Base-by-base conservation (phyloP, 2,888 invertebrate species). In the Linnaemya vulpina region DNA sequence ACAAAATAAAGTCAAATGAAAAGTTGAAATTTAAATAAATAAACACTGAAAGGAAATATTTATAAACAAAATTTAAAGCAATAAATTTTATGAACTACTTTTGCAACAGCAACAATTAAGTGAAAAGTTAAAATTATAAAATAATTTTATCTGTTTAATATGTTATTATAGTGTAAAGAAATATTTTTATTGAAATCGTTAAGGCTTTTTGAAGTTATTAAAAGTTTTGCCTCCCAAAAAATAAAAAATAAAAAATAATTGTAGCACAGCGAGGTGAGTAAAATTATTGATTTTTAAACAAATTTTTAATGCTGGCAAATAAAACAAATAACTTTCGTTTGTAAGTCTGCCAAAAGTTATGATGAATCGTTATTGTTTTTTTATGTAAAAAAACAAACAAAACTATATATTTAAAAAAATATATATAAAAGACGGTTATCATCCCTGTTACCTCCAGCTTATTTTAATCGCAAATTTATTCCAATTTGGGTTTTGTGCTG, bases 241-340 rank as follows among this genome's bases (percentile, higher is more conserved):
- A 30, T 11, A 43, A 46, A 25, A 40, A 22, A 53, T 9, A 60
- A 17, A 17, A 17, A 67, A 49, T 35, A 0, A 17, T n/a, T n/a
- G 17, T 0, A 51, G 35, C 17, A 22, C 17, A 68, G 9, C 20
- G 25, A 73, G 79, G 79, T 80, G 40, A 73, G 79, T 73, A 51
- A 49, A 70, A 49, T 55, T 79, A 79, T 79, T 55, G 70, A 71
- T 79, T 79, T 67, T 77, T 51, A 20, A 20, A 38, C 9, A 55
- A 53, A 40, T 25, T 53, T 13, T 22, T 11, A 5, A 25, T 25
- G 25, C 22, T 30, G 25, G 55, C 15, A 11, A 13, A 55, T 15
- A 2, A 17, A 51, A 1, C 10, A 51, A 20, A 46, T 46, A n/a
- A n/a, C n/a, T 46, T 46, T 46, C 9, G 8, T 38, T 38, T 38